Conservation (phyloP, 2,113 vertebrate genomes). For the Phalacrocorax pelagicus region DNA sequence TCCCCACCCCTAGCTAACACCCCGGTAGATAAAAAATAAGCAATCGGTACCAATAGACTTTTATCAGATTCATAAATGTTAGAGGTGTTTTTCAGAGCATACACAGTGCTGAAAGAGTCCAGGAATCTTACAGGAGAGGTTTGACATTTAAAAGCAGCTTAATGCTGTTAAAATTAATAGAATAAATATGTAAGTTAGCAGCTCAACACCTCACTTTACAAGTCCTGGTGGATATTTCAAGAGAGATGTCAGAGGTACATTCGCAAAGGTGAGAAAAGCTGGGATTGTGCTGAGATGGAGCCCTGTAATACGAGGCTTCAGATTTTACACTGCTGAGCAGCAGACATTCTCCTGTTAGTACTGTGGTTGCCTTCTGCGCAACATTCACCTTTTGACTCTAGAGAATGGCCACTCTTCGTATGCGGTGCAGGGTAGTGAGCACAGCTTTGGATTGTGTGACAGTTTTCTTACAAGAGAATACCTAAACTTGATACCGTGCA, state of each 20-base stretch:
- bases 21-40: not conserved
- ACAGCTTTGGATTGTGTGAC: not conserved
- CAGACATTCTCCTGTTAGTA: not conserved
- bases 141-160: conserved; percentile 30
- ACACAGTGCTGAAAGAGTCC: not conserved
- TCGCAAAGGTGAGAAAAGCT: not conserved
- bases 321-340: not conserved
- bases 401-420: not conserved
- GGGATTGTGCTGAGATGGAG: not conserved
- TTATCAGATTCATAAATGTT: not conserved
- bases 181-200: conserved; percentile 22
- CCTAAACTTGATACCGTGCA: not conserved
- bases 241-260: not conserved
- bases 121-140: not conserved
- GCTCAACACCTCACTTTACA: not conserved
- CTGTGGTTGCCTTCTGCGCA: not conserved
- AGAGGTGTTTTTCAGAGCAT: not conserved
- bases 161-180: conserved; percentile 37
- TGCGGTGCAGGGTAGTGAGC: not conserved
- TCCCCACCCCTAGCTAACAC: not conserved
- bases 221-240: not conserved
- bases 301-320: not conserved
- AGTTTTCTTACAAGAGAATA: not conserved
- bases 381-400: not conserved
- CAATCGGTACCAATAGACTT: not conserved